Evolutionary conservation across 2,888 invertebrate genomes (phyloP).

Genomic region (Cantharis nigra): DNA sequence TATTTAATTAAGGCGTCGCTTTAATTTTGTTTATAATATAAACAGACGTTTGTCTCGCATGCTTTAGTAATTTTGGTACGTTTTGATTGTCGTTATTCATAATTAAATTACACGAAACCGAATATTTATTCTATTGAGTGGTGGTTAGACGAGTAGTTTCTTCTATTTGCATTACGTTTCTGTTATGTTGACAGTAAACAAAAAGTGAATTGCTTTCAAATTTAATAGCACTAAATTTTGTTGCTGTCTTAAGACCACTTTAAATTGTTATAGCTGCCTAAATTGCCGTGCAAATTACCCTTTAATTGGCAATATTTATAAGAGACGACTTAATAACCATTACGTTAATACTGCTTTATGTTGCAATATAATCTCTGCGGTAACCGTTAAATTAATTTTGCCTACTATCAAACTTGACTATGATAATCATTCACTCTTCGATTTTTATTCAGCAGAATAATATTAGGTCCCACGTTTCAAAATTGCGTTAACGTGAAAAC

Average conservation of each 20-base stretch:
- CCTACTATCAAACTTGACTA: not conserved
- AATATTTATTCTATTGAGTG: conserved; percentile 7
- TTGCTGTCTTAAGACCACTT: conserved; percentile 15
- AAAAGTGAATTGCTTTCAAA: conserved; percentile 7
- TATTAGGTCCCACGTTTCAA: not conserved
- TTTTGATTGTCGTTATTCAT: conserved; percentile 8
- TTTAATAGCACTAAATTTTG: conserved; percentile 7
- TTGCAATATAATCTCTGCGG: conserved; percentile 7
- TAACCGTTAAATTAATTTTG: not conserved
- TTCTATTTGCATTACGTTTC: conserved; percentile 8
- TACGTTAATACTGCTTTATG: conserved; percentile 19
- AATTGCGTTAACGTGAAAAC: not conserved
- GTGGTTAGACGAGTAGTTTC: not conserved
- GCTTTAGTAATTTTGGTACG: not conserved
- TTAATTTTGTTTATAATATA: conserved; percentile 11
- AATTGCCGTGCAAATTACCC: conserved; percentile 18
- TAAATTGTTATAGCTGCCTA: conserved; percentile 18
- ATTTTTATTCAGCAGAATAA: not conserved
- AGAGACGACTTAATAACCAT: conserved; percentile 20
- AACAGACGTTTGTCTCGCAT: conserved; percentile 2
- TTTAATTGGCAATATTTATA: conserved; percentile 25
- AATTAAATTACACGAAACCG: conserved; percentile 6
- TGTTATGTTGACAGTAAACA: not conserved
- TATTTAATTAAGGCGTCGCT: conserved; percentile 11
- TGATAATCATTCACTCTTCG: not conserved